Percentiles rank a stretch among this genome's conserved stretches.
phyloP scores from a whole-genome alignment of 2,888 invertebrate genomes.

The Hirtodrosophila duncani region DNA sequence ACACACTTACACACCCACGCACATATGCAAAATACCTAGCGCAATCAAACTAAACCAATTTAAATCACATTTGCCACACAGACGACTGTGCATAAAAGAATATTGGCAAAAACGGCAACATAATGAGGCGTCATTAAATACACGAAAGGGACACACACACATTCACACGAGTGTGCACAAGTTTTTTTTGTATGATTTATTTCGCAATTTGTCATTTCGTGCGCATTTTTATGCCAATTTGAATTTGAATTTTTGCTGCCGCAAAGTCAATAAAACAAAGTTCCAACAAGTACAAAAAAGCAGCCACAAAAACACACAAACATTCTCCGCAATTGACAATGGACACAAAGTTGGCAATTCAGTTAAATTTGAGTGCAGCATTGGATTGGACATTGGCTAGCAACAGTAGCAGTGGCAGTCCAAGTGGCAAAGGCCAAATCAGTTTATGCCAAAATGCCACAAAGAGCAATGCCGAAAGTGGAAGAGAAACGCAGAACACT shows the following conservation, averaged over 20 bases:
- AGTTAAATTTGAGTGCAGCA: slow-evolving; percentile 30
- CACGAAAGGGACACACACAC: slow-evolving; percentile 21
- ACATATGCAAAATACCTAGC: too few relatives aligned
- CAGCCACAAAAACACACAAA: background rate
- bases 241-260: slow-evolving; percentile 35
- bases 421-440: slow-evolving; percentile 41
- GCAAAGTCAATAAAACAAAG: slow-evolving; percentile 56
- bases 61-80: slow-evolving; percentile 38
- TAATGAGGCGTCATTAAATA: slow-evolving; percentile 50
- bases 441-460: slow-evolving; percentile 45
- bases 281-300: slow-evolving; percentile 15
- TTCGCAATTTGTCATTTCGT: slow-evolving; percentile 60
- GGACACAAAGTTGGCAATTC: slow-evolving; percentile 27
- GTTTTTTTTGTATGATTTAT: slow-evolving; percentile 29
- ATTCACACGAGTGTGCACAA: slow-evolving; percentile 2
- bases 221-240: slow-evolving; percentile 49
- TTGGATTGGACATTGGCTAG: slow-evolving; percentile 4
- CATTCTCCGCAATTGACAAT: slow-evolving; percentile 25
- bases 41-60: slow-evolving; percentile 54
- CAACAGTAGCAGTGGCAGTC: too few relatives aligned
- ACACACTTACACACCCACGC: background rate
- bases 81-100: slow-evolving; percentile 15
- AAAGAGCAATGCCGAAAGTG: slow-evolving; percentile 37
- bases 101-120: slow-evolving; percentile 29
- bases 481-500: slow-evolving; percentile 13